Conservation (phyloP, 1,140 invertebrate species). For the Asbolus verrucosus region DNA sequence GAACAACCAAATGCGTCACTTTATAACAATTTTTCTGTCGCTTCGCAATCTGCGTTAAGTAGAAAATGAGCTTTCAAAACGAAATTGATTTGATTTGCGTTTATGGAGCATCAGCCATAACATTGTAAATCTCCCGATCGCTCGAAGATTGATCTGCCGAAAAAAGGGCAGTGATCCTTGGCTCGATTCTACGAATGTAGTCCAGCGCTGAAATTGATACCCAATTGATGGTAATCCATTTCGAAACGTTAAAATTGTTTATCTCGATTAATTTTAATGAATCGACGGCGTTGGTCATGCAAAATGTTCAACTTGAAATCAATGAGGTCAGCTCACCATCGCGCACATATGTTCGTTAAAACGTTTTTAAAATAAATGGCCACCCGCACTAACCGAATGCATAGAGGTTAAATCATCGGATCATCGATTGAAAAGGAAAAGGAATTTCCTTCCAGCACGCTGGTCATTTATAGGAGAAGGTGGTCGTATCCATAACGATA, state of each 20-base stretch:
- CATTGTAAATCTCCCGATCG: too few species aligned
- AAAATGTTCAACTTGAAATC: not conserved
- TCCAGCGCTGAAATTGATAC: not conserved
- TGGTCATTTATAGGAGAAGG: constrained; percentile 36
- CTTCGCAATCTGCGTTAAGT: too few species aligned
- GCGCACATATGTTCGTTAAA: not conserved
- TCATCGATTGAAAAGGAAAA: constrained; percentile 40
- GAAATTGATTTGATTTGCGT: too few species aligned
- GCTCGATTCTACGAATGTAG: not conserved
- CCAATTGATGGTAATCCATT: constrained; percentile 5
- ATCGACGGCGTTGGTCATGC: constrained; percentile 1
- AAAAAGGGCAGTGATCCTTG: not conserved
- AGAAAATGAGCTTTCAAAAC: too few species aligned
- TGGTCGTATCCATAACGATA: constrained; percentile 8
- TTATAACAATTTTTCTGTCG: too few species aligned
- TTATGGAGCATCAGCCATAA: too few species aligned
- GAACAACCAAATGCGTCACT: too few species aligned
- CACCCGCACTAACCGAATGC: not conserved
- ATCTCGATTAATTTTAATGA: constrained; percentile 3
- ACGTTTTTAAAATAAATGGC: not conserved
- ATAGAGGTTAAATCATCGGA: constrained; percentile 3
- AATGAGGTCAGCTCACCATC: constrained; percentile 4
- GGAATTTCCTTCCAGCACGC: constrained; percentile 35
- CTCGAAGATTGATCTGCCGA: not conserved
- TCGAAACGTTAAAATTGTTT: not conserved